Evolutionary conservation across 2,797 vertebrate species (phyloP).

Genomic region (Oreochromis mossambicus): DNA sequence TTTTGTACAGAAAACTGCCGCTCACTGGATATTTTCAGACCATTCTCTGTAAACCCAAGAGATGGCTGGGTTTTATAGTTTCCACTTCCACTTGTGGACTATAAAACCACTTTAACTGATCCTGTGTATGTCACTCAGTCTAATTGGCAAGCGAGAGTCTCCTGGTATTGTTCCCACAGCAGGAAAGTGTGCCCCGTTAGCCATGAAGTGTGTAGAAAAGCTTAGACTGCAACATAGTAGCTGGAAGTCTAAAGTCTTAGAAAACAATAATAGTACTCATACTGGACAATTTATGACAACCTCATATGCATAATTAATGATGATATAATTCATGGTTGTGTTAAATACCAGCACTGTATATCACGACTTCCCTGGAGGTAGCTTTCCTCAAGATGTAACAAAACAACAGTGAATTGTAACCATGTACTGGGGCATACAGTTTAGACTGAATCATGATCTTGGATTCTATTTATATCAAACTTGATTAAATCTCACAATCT

Average conservation of each 20-base stretch:
- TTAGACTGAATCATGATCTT: background rate
- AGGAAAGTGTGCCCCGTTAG: background rate
- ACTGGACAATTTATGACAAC: fast-evolving
- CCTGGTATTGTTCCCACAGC: background rate
- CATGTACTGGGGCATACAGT: fast-evolving
- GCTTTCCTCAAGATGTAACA: background rate
- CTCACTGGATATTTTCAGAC: background rate
- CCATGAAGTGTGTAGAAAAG: background rate
- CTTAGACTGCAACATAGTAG: background rate
- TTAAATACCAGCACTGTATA: background rate
- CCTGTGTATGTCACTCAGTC: background rate
- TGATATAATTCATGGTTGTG: background rate
- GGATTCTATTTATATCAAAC: background rate
- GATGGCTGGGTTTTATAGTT: background rate
- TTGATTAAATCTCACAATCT: background rate
- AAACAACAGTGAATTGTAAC: background rate
- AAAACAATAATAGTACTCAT: background rate
- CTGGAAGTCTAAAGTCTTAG: background rate
- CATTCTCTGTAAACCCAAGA: background rate
- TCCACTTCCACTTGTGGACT: background rate
- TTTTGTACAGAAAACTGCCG: constrained; percentile 13
- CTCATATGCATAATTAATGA: background rate
- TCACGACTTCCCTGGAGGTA: fast-evolving
- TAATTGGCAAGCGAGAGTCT: background rate
- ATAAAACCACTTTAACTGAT: background rate